These are phyloP conservation scores for Heliconius charithonia DNA, from an alignment of 2,888 invertebrate genomes.

Conservation along the genomic window DNA sequence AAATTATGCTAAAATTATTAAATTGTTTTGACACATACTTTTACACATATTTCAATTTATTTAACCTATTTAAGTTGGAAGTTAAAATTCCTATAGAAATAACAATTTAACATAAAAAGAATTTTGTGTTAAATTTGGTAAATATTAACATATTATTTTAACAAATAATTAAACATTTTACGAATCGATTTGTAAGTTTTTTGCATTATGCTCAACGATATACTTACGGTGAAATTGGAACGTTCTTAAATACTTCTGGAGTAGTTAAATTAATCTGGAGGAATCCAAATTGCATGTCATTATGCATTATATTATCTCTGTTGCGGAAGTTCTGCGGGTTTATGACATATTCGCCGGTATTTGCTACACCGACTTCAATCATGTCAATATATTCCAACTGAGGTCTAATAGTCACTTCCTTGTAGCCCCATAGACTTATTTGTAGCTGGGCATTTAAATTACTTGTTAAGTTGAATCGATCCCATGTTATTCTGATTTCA, in stretches of 20 bases:
- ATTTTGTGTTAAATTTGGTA: too few species aligned
- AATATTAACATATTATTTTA: background rate
- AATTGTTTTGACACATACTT: too few species aligned
- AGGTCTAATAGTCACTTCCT: constrained; percentile 91
- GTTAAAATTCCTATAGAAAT: background rate
- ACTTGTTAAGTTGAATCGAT: constrained; percentile 92
- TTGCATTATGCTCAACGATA: background rate
- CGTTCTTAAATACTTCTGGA: constrained; percentile 86
- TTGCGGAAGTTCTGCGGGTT: constrained; percentile 88
- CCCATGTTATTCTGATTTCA: constrained; percentile 92
- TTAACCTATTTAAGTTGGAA: background rate
- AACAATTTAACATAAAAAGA: background rate
- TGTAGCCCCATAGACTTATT: constrained; percentile 95
- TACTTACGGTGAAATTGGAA: constrained; percentile 90
- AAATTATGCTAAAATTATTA: background rate
- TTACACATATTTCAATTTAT: too few species aligned
- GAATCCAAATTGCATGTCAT: constrained; percentile 93
- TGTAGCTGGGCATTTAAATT: constrained; percentile 90
- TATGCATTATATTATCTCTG: constrained; percentile 87
- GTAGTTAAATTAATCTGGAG: constrained; percentile 94
- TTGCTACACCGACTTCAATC: constrained; percentile 86
- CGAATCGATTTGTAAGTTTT: too few species aligned
- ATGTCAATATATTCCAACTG: constrained; percentile 91
- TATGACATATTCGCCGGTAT: constrained; percentile 89
- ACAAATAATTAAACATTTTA: background rate